A percentile compares a stretch with the other conserved stretches of the same genome.
These are phyloP conservation scores for Hypocryptadius cinnamomeus DNA, from an alignment of 2,113 vertebrate species.

Conservation along the genomic window DNA sequence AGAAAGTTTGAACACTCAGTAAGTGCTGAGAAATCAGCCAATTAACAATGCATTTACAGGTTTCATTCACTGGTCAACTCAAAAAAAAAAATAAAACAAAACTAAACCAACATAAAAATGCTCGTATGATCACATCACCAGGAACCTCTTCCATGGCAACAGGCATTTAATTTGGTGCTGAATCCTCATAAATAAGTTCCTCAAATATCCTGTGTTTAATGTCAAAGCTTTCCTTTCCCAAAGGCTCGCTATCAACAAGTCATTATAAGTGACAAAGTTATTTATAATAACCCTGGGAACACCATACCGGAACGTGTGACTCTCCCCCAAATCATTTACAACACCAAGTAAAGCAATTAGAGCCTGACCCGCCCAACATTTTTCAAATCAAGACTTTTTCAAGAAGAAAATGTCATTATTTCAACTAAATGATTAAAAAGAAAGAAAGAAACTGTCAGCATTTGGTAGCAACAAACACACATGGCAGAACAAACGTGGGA, in stretches of 20 bases:
- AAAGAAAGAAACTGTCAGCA: neutral
- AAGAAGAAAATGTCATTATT: neutral
- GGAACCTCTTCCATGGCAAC: neutral
- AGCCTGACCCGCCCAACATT: neutral
- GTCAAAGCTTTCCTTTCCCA: neutral
- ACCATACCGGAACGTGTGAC: neutral
- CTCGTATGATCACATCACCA: neutral
- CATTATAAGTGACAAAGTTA: neutral
- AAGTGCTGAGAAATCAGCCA: neutral
- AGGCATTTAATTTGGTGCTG: neutral
- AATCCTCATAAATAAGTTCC: neutral
- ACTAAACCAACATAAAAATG: neutral
- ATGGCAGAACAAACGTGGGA: neutral
- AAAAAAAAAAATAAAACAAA: neutral
- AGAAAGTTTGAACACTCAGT: neutral
- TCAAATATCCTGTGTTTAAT: neutral
- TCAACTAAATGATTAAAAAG: neutral
- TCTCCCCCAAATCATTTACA: neutral
- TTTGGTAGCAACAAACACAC: neutral
- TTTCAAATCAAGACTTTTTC: neutral
- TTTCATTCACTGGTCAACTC: neutral
- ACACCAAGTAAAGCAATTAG: neutral
- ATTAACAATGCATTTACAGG: neutral
- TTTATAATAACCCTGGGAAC: neutral
- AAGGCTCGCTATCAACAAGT: neutral